Evolutionary conservation across 2,113 vertebrate genomes (phyloP).

Genomic region (Uropsilus gracilis): DNA sequence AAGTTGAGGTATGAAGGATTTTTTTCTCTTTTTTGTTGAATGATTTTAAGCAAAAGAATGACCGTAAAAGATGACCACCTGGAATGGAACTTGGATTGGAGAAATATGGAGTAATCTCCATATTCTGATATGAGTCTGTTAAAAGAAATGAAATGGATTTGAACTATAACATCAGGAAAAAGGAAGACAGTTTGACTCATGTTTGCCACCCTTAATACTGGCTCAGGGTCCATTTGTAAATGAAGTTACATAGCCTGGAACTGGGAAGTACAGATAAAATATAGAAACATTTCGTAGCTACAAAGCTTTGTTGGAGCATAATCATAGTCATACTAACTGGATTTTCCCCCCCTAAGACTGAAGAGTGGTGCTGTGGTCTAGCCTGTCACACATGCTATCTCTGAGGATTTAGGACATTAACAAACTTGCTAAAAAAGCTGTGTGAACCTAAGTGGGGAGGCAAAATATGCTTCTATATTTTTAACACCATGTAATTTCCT

Average conservation of each 20-base stretch:
- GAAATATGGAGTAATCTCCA: background rate
- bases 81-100: slow-evolving; percentile 21
- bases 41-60: slow-evolving; percentile 32
- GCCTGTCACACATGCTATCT: slow-evolving; percentile 68
- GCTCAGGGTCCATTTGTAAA: slow-evolving; percentile 61
- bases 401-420: slow-evolving; percentile 39
- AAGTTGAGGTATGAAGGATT: background rate
- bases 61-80: slow-evolving; percentile 10
- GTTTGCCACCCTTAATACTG: slow-evolving; percentile 1
- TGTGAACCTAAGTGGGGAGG: background rate
- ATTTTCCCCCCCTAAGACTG: background rate
- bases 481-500: slow-evolving; percentile 31
- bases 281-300: slow-evolving; percentile 69
- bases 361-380: slow-evolving; percentile 30
- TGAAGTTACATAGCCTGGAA: slow-evolving; percentile 58
- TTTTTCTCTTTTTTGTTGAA: slow-evolving; percentile 5
- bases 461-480: background rate
- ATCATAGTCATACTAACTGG: slow-evolving; percentile 74
- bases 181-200: background rate
- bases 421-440: slow-evolving; percentile 48
- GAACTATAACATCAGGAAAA: background rate
- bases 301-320: slow-evolving; percentile 67
- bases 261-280: slow-evolving; percentile 61
- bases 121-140: background rate
- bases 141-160: background rate